These are phyloP conservation scores for Lottia gigantea DNA, from an alignment of 2,888 invertebrate species.

Conservation along the genomic window DNA sequence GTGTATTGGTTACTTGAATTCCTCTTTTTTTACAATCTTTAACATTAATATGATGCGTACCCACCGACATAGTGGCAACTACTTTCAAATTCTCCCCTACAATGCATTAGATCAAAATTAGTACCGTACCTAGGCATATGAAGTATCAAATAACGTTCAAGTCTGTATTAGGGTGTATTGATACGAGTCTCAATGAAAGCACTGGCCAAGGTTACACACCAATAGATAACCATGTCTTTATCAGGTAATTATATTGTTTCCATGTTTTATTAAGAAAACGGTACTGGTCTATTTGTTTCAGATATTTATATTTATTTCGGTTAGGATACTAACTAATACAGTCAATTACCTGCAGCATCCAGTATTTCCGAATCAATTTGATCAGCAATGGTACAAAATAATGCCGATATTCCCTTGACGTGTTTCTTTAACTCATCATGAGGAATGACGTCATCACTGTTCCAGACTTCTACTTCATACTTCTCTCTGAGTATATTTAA, in stretches of 20 bases:
- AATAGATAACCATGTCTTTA: no score
- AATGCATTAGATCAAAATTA: conserved; percentile 8
- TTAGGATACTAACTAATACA: no score
- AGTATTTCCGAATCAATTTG: conserved; percentile 82
- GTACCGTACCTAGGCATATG: no score
- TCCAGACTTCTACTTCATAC: conserved; percentile 44
- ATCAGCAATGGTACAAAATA: conserved; percentile 85
- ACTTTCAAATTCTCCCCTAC: conserved; percentile 80
- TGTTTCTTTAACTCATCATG: conserved; percentile 77
- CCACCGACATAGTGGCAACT: conserved; percentile 90
- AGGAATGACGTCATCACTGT: conserved; percentile 38
- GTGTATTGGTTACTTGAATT: conserved; percentile 87
- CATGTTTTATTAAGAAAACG: no score
- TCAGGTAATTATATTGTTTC: no score
- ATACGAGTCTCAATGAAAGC: no score
- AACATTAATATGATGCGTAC: conserved; percentile 87
- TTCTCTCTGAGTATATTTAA: conserved; percentile 36
- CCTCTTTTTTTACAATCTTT: conserved; percentile 77
- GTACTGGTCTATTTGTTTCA: no score
- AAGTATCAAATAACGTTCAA: no score
- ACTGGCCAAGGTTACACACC: no score
- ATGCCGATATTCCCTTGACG: conserved; percentile 77
- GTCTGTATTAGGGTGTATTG: no score
- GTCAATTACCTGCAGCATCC: conserved; percentile 73
- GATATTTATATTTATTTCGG: no score